Base-by-base conservation (phyloP, 2,113 vertebrate genomes). In the Eurystomus gularis region DNA sequence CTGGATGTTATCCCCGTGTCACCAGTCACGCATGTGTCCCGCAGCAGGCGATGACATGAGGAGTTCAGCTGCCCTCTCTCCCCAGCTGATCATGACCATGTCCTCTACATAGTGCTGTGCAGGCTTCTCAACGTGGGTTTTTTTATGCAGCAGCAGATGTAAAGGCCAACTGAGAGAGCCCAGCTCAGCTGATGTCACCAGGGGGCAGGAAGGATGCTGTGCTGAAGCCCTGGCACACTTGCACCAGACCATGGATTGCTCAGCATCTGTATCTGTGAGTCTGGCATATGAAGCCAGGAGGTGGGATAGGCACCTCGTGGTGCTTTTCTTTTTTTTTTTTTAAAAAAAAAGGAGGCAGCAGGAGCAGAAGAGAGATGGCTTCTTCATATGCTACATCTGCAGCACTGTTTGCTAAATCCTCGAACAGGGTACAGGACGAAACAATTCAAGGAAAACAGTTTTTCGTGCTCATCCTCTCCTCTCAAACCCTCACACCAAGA, bases 291-390 rank as follows among this genome's bases (percentile, higher is more conserved):
- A 92, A 86, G 28, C 8, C 40, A 54, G 17, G 62, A n/a, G 79
- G 11, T 37, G 3, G 18, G 17, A 76, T 15, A 61, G 9, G 20
- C 10, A 78, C 11, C 16, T 64, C n/a, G 70, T 17, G 4, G 28
- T 57, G 28, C 4, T 26, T 70, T 57, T 25, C 13, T 80, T 20
- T 6, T 8, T 49, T 14, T 29, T 55, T 51, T 26, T 86, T 49
- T 20, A 3, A 42, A 17, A 65, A 14, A 17, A 31, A 13, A 68
- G 8, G 14, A 55, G 35, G 18, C 6, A 0, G 18, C 6, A 0
- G 8, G 17, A 31, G 4, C 17, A 51, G 17, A 64, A 88, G 11
- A 62, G 15, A 60, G 16, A 35, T 6, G 16, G 19, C 4, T 89
- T 15, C 60, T 77, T 84, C 40, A 19, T 19, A 8, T 10, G 23